Evolutionary conservation across 2,888 invertebrate species (phyloP).

Genomic region (Cacoxenus indagator): DNA sequence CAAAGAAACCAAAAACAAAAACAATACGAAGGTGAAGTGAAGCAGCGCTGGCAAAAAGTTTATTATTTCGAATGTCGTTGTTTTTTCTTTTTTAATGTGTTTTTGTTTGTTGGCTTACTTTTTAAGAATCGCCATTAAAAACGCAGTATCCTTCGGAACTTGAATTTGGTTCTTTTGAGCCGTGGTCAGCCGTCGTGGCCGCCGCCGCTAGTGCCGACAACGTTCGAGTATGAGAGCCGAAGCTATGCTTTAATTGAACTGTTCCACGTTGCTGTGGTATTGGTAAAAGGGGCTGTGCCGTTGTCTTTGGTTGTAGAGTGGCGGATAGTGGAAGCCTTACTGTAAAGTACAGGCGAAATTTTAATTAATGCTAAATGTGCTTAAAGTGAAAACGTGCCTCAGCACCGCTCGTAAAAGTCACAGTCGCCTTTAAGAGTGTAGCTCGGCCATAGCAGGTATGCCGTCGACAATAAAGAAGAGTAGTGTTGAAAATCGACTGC

Average conservation of each 20-base stretch:
- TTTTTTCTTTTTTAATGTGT: background rate
- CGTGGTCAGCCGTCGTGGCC: background rate
- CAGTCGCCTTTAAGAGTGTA: too few relatives aligned
- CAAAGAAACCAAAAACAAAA: constrained; percentile 32
- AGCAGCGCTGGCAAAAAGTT: background rate
- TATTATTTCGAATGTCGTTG: background rate
- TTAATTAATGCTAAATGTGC: too few relatives aligned
- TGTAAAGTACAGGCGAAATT: too few relatives aligned
- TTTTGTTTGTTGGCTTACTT: background rate
- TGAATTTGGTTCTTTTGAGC: background rate
- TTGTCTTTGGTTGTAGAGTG: too few relatives aligned
- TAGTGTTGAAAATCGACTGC: too few relatives aligned
- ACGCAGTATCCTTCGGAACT: background rate
- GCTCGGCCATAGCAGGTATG: too few relatives aligned
- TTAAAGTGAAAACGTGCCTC: too few relatives aligned
- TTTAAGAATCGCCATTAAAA: background rate
- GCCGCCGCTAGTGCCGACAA: background rate
- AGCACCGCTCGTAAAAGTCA: too few relatives aligned
- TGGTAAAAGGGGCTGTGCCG: too few relatives aligned
- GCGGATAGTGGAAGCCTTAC: too few relatives aligned
- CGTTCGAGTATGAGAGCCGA: background rate
- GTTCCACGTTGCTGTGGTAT: background rate
- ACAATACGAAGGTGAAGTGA: background rate
- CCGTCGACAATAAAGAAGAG: too few relatives aligned
- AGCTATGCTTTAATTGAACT: constrained; percentile 1